Percentiles rank a stretch among this genome's conserved stretches.
Conservation (phyloP, 2,888 invertebrate species). For the Drosophila gaucha region DNA sequence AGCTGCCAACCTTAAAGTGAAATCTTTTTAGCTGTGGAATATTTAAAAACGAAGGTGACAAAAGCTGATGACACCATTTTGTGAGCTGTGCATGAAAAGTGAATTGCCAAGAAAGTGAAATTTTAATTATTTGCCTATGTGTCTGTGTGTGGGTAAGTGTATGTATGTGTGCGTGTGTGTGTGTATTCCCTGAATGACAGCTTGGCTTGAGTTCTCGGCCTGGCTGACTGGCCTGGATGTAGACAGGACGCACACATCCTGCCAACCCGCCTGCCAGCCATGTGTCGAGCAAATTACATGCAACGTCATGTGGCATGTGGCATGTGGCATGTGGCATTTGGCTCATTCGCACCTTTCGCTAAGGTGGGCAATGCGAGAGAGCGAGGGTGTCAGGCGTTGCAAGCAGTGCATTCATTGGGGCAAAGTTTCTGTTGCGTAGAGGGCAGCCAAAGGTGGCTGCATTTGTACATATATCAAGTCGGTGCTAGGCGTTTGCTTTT, state of each 20-base stretch:
- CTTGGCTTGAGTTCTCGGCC: conserved; percentile 48
- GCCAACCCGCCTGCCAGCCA: conserved; percentile 46
- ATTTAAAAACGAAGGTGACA: conserved; percentile 42
- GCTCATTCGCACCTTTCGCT: conserved; percentile 72
- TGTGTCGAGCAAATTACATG: conserved; percentile 78
- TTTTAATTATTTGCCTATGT: conserved; percentile 79
- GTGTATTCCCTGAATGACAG: conserved; percentile 69
- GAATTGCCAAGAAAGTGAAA: conserved; percentile 81
- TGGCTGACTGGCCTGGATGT: conserved; percentile 67
- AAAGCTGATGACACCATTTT: conserved; percentile 74
- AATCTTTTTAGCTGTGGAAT: conserved; percentile 19
- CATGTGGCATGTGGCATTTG: conserved; percentile 74
- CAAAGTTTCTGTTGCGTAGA: conserved; percentile 64
- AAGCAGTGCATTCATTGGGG: conserved; percentile 66
- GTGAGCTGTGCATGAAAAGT: conserved; percentile 63
- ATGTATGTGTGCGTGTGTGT: conserved; percentile 16
- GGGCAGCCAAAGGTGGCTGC: conserved; percentile 65
- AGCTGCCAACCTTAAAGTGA: conserved; percentile 21
- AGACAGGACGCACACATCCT: conserved; percentile 67
- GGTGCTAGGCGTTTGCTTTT: conserved; percentile 70
- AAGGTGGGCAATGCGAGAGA: not conserved
- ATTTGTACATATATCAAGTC: conserved; percentile 51
- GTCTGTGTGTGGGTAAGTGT: conserved; percentile 24
- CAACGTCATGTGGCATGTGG: conserved; percentile 79
- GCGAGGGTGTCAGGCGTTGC: conserved; percentile 25